These are phyloP conservation scores for Neodiprion virginianus DNA, from an alignment of 1,140 invertebrate genomes.

Conservation along the genomic window DNA sequence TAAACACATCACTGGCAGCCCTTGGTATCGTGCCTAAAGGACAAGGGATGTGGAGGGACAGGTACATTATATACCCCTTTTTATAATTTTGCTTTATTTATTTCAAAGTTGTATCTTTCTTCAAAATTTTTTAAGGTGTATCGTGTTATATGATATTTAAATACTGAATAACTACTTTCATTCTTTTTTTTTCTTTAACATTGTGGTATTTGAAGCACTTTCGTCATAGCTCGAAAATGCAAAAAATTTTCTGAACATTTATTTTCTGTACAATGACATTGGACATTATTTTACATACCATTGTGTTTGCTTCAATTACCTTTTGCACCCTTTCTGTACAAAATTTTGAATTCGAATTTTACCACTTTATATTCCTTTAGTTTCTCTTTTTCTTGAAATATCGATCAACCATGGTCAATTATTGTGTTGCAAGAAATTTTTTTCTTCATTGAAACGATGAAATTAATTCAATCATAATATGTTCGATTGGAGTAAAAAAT, in stretches of 20 bases:
- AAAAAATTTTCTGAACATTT: no score
- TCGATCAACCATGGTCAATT: background rate
- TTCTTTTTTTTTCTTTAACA: background rate
- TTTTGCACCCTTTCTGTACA: conserved; percentile 5
- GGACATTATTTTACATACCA: background rate
- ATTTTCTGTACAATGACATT: no score
- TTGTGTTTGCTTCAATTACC: background rate
- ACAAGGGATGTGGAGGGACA: conserved; percentile 68
- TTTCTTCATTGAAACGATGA: no score
- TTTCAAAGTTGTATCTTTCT: conserved; percentile 8
- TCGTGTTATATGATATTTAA: background rate
- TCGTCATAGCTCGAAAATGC: background rate
- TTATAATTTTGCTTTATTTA: conserved; percentile 11
- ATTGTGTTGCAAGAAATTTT: background rate
- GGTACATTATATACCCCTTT: conserved; percentile 55
- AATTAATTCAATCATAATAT: no score
- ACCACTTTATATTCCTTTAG: background rate
- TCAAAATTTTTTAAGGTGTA: background rate
- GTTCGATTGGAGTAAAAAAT: no score
- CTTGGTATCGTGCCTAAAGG: conserved; percentile 60
- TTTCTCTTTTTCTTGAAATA: background rate
- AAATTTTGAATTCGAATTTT: background rate
- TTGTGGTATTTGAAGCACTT: conserved; percentile 5
- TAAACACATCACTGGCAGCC: conserved; percentile 61
- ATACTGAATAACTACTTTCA: conserved; percentile 7